Evolutionary conservation across 1,140 invertebrate species (phyloP), one percentile per base, ranked within the genome.

Genomic region (Nasonia giraulti): DNA sequence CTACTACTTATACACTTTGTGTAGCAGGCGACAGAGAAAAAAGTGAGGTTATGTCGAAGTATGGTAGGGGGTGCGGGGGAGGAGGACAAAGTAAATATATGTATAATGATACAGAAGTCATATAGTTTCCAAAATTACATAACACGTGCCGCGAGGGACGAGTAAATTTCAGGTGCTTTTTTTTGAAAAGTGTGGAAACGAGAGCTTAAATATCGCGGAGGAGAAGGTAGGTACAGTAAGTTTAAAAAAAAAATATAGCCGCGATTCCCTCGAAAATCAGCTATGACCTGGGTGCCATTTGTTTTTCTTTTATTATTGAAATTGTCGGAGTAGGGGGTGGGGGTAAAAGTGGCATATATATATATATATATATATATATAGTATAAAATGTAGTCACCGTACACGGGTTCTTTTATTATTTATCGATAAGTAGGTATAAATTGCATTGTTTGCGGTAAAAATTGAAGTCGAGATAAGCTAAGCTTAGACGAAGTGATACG

Each of bases 11-110:
- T 62, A 4, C 37, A 37, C 33, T 37, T 37, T 44, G 40, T 44
- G 40, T 80, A 40, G 40, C 33, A 69, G 68, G 68, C 27, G 44
- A 81, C 69, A 73, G 23, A 73, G 17, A 73, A 73, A 80, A 73
- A 50, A 81, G 79, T 81, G 14, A 27, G 79, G 79, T 81, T 81
- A 81, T 71, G 79, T 81, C 17, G 23, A 80, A 73, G 0, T 47
- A 47, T 4, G 27, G 27, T 27, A 6, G n/a, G 12, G 10, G 44
- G 0, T 0, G 17, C 8, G 23, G 37, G 40, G 23, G 68, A 33
- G n/a, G 23, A 81, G 40, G n/a, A 50, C 79, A 73, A 47, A 73
- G 66, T 73, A 81, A 81, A 47, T 47, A 62, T 20, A 62, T 55
- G 7, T 62, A 62, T 62, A 62, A 20, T 69, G 40, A 80, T 68